phyloP scores from a whole-genome alignment of 2,888 invertebrate genomes.

The Cheilosia vulpina region DNA sequence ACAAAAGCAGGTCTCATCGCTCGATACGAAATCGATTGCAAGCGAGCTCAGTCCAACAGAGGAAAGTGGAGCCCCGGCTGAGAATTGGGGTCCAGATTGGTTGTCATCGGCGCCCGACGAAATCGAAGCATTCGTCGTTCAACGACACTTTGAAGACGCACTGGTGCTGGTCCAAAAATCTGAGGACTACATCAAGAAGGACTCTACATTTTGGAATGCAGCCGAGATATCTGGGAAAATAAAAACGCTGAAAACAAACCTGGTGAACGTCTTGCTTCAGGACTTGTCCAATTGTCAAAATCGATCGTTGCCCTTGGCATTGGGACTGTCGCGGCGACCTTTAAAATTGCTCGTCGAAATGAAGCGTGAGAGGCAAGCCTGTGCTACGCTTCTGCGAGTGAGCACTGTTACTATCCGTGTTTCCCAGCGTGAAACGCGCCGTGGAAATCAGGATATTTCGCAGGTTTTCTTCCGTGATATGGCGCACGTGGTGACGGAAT shows the following conservation, averaged over 20 bases:
- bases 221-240: slow-evolving; percentile 84
- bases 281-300: slow-evolving; percentile 95
- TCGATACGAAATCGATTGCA: slow-evolving; percentile 77
- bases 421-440: slow-evolving; percentile 82
- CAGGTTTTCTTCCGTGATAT: slow-evolving; percentile 89
- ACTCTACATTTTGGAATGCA: slow-evolving; percentile 79
- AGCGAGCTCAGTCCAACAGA: slow-evolving; percentile 79
- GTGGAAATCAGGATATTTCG: slow-evolving; percentile 84
- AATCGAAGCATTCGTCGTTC: slow-evolving; percentile 96
- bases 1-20: slow-evolving; percentile 75
- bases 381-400: slow-evolving; percentile 81
- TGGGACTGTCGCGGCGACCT: slow-evolving; percentile 92
- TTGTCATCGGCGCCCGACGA: slow-evolving; percentile 95
- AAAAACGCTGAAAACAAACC: slow-evolving; percentile 88
- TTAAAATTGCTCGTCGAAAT: slow-evolving; percentile 88
- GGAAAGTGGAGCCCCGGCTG: slow-evolving; percentile 76
- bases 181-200: slow-evolving; percentile 84
- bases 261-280: slow-evolving; percentile 94
- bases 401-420: slow-evolving; percentile 82
- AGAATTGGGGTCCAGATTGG: slow-evolving; percentile 90
- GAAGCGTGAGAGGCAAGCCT: slow-evolving; percentile 83
- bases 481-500: slow-evolving; percentile 89
- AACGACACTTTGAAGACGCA: slow-evolving; percentile 97
- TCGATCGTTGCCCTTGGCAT: slow-evolving; percentile 94
- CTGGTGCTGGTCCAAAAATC: slow-evolving; percentile 91